These are phyloP conservation scores for Ursus arctos DNA, from an alignment of 2,113 vertebrate species.

Conservation along the genomic window DNA sequence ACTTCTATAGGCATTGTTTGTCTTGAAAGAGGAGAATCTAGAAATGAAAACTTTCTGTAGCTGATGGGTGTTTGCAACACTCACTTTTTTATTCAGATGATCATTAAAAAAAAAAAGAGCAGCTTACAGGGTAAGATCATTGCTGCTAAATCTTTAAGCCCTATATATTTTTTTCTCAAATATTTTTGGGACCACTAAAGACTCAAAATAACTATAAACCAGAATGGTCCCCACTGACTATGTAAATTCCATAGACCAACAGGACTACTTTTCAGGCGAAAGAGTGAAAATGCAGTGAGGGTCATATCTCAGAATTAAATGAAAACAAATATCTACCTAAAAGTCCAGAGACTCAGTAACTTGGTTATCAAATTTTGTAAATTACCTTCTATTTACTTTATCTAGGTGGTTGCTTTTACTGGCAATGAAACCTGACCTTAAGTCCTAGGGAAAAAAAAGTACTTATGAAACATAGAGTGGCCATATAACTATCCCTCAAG, in stretches of 20 bases:
- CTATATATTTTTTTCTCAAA: background rate
- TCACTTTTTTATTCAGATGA: background rate
- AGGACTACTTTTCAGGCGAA: background rate
- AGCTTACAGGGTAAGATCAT: background rate
- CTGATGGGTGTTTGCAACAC: background rate
- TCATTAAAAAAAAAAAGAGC: background rate
- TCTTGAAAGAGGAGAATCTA: background rate
- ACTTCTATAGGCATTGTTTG: background rate
- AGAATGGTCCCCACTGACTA: background rate
- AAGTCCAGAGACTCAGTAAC: background rate
- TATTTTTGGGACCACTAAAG: background rate
- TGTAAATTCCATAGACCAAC: background rate
- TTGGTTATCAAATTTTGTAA: background rate
- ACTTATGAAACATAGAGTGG: background rate
- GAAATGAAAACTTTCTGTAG: slow-evolving; percentile 10
- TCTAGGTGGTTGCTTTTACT: background rate
- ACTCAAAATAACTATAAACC: background rate
- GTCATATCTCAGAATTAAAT: background rate
- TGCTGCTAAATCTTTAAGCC: background rate
- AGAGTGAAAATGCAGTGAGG: background rate
- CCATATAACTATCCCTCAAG: background rate
- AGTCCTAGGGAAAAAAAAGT: background rate
- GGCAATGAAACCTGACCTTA: background rate
- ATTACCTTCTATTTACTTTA: slow-evolving; percentile 32
- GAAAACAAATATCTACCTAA: background rate